Evolutionary conservation across 2,888 invertebrate species (phyloP).

Genomic region (Rosalia funebris): DNA sequence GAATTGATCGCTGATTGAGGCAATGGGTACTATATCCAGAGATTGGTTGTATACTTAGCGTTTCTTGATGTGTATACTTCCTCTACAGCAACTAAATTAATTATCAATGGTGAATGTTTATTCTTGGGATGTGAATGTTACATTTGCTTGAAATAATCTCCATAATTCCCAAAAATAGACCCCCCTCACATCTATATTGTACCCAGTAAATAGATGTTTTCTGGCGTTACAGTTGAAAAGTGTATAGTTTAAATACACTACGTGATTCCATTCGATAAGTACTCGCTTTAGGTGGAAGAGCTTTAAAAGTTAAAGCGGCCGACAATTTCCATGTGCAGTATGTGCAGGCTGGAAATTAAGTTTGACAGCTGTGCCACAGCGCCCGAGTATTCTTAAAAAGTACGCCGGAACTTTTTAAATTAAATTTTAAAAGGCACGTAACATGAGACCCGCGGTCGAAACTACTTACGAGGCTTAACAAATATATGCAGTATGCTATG

Average conservation of each 20-base stretch:
- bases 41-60: no score
- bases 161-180: no score
- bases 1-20: no score
- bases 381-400: background rate
- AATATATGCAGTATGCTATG: background rate
- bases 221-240: no score
- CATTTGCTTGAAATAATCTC: no score
- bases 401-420: background rate
- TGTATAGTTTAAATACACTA: constrained; percentile 43
- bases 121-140: no score
- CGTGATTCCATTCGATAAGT: constrained; percentile 42
- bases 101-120: no score
- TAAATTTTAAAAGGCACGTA: constrained; percentile 2
- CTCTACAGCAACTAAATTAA: no score
- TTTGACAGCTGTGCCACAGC: constrained; percentile 3
- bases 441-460: background rate
- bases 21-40: no score
- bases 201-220: no score
- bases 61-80: no score
- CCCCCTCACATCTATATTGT: no score
- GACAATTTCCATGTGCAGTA: background rate
- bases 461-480: background rate
- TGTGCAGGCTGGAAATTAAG: constrained; percentile 5
- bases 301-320: constrained; percentile 2
- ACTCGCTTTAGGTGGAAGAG: background rate